Percentiles rank a stretch among this genome's conserved stretches.
Evolutionary conservation across 2,113 vertebrate species (phyloP).

Genomic region (Lasiurus cinereus): DNA sequence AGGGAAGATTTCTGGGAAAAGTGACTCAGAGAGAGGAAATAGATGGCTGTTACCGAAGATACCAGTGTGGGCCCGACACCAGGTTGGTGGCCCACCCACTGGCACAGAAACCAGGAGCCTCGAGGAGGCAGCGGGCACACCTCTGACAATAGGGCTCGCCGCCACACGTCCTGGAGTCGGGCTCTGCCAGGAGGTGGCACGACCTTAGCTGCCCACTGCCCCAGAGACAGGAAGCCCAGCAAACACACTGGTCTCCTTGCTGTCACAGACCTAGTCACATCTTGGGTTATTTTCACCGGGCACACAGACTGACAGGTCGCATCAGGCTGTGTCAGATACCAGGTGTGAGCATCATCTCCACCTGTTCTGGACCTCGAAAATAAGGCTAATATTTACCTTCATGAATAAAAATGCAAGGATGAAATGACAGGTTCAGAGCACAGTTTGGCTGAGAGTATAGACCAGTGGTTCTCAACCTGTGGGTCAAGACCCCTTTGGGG

Average conservation of each 20-base stretch:
- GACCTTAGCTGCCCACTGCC: fast-evolving
- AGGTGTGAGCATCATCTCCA: not conserved
- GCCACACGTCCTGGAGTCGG: slow-evolving; percentile 69
- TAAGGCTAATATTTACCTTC: not conserved
- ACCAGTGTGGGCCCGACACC: too few species aligned
- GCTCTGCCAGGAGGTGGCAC: slow-evolving; percentile 52
- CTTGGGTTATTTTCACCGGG: not conserved
- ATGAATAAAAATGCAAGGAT: not conserved
- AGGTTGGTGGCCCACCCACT: slow-evolving; percentile 45
- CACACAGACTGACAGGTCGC: not conserved
- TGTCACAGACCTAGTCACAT: not conserved
- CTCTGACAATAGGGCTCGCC: slow-evolving; percentile 71
- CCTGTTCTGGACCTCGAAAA: not conserved
- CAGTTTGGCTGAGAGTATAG: not conserved
- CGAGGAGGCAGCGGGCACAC: slow-evolving; percentile 81
- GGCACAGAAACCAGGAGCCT: slow-evolving; percentile 81
- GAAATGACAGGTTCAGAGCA: not conserved
- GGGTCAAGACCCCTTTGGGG: too few species aligned
- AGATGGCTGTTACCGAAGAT: not conserved
- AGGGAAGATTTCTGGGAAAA: not conserved
- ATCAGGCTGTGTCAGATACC: not conserved
- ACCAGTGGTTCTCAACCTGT: too few species aligned
- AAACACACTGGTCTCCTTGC: not conserved
- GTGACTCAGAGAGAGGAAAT: fast-evolving
- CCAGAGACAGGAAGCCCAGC: not conserved